phyloP scores from a whole-genome alignment of 2,113 vertebrate species.

The Morphnarchus princeps region DNA sequence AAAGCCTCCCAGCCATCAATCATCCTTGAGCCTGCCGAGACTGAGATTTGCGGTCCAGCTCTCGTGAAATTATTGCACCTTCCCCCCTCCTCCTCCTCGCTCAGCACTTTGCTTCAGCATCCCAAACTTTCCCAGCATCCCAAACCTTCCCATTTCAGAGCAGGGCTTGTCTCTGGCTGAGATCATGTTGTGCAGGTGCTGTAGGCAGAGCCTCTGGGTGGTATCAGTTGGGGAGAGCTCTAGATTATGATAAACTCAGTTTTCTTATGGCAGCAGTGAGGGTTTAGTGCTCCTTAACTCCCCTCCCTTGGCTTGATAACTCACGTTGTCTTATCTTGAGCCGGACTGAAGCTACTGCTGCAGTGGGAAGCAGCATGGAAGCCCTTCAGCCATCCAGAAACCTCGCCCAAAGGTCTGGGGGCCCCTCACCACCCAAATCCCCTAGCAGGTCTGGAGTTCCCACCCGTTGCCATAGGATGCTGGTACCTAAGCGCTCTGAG shows the following conservation, averaged over 20 bases:
- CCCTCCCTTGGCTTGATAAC: background rate
- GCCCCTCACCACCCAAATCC: background rate
- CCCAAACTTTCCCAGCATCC: background rate
- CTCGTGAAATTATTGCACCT: background rate
- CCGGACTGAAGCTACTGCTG: fast-evolving
- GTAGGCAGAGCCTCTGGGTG: background rate
- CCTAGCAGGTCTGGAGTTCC: background rate
- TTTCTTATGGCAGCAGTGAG: background rate
- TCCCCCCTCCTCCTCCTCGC: background rate
- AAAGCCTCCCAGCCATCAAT: background rate
- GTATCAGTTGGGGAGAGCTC: background rate
- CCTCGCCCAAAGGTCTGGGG: background rate
- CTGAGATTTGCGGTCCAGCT: background rate
- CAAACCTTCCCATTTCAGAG: background rate
- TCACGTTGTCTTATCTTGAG: background rate
- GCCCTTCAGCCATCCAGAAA: background rate
- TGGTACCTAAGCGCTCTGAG: fast-evolving
- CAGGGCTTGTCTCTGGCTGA: background rate
- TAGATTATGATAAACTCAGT: fast-evolving
- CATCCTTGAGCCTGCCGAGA: background rate
- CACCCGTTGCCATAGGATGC: background rate
- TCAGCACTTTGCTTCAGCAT: background rate
- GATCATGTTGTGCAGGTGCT: background rate
- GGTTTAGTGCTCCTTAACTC: background rate
- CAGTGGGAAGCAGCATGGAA: background rate